Evolutionary conservation across 2,888 invertebrate genomes (phyloP).

Genomic region (Salticus scenicus): DNA sequence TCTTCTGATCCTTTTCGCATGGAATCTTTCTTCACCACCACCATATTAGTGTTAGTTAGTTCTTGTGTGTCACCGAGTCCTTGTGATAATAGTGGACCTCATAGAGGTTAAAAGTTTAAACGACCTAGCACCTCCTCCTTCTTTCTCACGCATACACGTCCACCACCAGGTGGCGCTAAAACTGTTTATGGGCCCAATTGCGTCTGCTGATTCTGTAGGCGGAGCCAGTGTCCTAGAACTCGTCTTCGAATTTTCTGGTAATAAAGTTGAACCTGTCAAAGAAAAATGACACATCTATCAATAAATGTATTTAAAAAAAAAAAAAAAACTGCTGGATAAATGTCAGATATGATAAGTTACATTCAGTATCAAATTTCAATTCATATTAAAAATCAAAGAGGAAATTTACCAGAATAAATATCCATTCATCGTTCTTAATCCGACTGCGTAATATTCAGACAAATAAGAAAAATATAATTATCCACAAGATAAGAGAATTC

Average conservation of each 20-base stretch:
- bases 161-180: conserved; percentile 48
- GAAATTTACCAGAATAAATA: too few species aligned
- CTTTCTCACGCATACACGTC: conserved; percentile 39
- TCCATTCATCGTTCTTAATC: too few species aligned
- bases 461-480: too few species aligned
- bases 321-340: neutral
- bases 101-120: conserved; percentile 35
- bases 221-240: conserved; percentile 56
- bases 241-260: conserved; percentile 28
- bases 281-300: neutral
- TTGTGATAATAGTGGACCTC: conserved; percentile 6
- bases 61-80: conserved; percentile 40
- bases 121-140: neutral
- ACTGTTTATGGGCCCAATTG: conserved; percentile 49
- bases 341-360: neutral
- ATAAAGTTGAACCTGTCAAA: neutral
- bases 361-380: neutral
- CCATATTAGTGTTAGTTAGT: conserved; percentile 24
- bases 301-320: neutral
- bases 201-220: conserved; percentile 24
- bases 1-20: conserved; percentile 17
- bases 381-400: too few species aligned
- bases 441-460: too few species aligned
- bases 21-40: conserved; percentile 47
- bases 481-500: too few species aligned